Evolutionary conservation across 2,888 invertebrate genomes (phyloP).

Genomic region (Cantharis nigra): DNA sequence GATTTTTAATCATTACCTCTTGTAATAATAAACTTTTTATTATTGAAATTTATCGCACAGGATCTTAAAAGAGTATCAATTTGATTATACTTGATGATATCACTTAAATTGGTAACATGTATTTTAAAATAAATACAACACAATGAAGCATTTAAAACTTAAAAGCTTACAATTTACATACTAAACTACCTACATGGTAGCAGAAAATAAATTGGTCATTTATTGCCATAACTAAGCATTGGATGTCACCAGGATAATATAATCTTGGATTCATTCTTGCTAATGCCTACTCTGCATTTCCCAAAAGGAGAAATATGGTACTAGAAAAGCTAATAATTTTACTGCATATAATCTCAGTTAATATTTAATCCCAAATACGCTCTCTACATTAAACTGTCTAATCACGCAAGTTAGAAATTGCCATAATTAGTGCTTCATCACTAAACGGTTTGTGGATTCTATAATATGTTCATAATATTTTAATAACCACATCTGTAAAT

Average conservation of each 20-base stretch:
- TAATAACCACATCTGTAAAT: background rate
- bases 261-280: too few species aligned
- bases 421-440: constrained; percentile 19
- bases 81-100: background rate
- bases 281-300: too few species aligned
- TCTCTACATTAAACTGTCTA: constrained; percentile 46
- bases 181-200: background rate
- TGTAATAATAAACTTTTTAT: background rate
- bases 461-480: background rate
- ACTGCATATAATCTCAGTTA: constrained; percentile 37
- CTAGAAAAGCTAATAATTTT: too few species aligned
- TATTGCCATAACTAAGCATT: too few species aligned
- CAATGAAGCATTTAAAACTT: background rate
- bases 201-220: background rate
- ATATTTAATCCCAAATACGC: constrained; percentile 43
- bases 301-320: too few species aligned
- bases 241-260: too few species aligned
- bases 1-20: background rate
- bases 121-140: background rate
- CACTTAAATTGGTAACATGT: background rate
- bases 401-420: constrained; percentile 41
- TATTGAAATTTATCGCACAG: background rate
- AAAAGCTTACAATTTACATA: background rate
- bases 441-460: constrained; percentile 1
- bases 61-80: background rate